phyloP scores from a whole-genome alignment of 2,113 vertebrate genomes.

The Mohoua ochrocephala region DNA sequence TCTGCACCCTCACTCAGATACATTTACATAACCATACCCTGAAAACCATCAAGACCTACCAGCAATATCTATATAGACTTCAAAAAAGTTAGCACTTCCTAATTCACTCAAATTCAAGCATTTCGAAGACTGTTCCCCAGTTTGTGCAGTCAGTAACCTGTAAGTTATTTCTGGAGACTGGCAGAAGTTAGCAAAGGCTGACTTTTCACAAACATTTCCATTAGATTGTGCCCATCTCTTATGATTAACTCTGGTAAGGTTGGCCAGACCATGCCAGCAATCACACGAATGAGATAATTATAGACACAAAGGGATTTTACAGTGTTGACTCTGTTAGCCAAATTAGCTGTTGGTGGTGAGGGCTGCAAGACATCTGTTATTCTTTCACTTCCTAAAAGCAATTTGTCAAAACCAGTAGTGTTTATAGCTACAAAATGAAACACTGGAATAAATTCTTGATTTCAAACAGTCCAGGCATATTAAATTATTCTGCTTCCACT shows the following conservation, averaged over 20 bases:
- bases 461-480: slow-evolving; percentile 7
- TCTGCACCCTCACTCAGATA: neutral
- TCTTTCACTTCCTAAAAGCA: slow-evolving; percentile 11
- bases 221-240: neutral
- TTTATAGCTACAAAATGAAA: slow-evolving; percentile 26
- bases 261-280: neutral
- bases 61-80: neutral
- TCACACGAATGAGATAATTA: slow-evolving; percentile 37
- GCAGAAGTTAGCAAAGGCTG: neutral
- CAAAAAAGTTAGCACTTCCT: neutral
- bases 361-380: neutral
- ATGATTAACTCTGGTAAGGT: neutral
- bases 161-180: neutral
- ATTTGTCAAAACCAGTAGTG: slow-evolving; percentile 5
- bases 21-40: neutral
- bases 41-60: neutral
- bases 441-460: slow-evolving; percentile 7
- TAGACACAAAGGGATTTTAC: slow-evolving; percentile 27
- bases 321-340: neutral
- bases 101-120: neutral
- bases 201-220: neutral
- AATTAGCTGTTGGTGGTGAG: neutral
- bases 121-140: neutral
- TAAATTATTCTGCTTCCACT: slow-evolving; percentile 20
- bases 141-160: neutral